Evolutionary conservation across 2,113 vertebrate species (phyloP), one percentile per base, ranked within the genome.

Genomic region (Neodontobutis hainanensis): DNA sequence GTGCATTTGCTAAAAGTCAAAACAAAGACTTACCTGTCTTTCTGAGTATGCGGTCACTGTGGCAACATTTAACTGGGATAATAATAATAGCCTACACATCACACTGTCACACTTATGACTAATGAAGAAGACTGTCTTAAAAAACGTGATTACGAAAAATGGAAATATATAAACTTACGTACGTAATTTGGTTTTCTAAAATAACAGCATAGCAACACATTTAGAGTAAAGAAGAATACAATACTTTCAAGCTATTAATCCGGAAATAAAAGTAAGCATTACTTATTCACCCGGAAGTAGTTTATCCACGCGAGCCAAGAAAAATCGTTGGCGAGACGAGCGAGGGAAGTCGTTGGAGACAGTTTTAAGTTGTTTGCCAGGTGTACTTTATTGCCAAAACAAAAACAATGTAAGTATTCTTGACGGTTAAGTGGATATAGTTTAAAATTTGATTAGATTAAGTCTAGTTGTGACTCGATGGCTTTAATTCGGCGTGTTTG

Each of bases 11-110:
- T 77, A 36, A 82, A 82, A 15, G 64, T 52, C 38, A 73, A 70
- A 88, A 90, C 87, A 90, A 87, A 88, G 87, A 76, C 70, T 36
- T 83, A 70, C 64, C 71, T 90, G 85, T 88, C 84, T 27, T 27
- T 27, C 19, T 72, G 32, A 59, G 47, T 71, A 35, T 70, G 61
- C 1, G 11, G 53, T 80, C 67, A 43, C 38, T 66, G 49, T 52
- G 60, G 58, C 12, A 46, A 11, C 11, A 12, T 46, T 46, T 10
- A 46, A 46, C 44, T 12, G 44, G 19, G 19, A 27, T 27, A 27
- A 27, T 27, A 27, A 27, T 27, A 2, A 27, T 27, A 27, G 19
- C 19, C 19, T 27, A 27, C 3, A 27, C 3, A 27, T 27, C 19
- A 27, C 19, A 27, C 19, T 27, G 19, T 27, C 19, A 3, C 1